Conservation (phyloP, 2,113 vertebrate genomes). For the Myrmecophaga tridactyla region DNA sequence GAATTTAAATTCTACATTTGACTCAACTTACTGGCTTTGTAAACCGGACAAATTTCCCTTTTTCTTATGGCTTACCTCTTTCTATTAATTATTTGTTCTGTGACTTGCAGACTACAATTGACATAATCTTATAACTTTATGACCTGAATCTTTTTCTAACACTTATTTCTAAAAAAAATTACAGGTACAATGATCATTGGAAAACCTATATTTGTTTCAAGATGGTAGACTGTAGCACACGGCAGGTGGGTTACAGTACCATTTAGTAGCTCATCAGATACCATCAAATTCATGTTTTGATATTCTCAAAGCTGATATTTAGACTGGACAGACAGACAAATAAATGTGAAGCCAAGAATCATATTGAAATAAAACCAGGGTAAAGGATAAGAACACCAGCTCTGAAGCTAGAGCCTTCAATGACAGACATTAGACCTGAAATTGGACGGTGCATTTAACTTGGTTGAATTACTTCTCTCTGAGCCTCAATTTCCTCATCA, state of each 20-base stretch:
- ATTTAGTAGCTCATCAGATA: neutral
- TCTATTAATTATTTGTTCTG: slow-evolving; percentile 20
- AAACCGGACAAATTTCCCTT: neutral
- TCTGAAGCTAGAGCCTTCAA: neutral
- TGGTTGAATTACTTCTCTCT: neutral
- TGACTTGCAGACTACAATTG: slow-evolving; percentile 17
- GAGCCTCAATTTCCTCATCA: neutral
- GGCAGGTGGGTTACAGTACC: neutral
- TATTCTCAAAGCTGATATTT: neutral
- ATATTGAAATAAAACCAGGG: neutral
- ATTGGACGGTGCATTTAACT: neutral
- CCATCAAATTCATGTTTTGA: neutral
- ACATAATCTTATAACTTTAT: neutral
- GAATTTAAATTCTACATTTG: slow-evolving; percentile 52
- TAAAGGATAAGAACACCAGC: neutral
- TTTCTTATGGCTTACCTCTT: neutral
- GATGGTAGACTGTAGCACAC: neutral
- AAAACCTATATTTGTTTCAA: slow-evolving; percentile 17
- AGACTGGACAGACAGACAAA: neutral
- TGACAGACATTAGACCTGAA: neutral
- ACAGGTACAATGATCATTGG: neutral
- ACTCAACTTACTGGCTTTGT: slow-evolving; percentile 29
- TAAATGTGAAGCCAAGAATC: neutral
- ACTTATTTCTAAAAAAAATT: neutral
- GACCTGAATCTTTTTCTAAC: neutral